phyloP scores from a whole-genome alignment of 2,797 vertebrate genomes.

The Mionectes olivaceus region DNA sequence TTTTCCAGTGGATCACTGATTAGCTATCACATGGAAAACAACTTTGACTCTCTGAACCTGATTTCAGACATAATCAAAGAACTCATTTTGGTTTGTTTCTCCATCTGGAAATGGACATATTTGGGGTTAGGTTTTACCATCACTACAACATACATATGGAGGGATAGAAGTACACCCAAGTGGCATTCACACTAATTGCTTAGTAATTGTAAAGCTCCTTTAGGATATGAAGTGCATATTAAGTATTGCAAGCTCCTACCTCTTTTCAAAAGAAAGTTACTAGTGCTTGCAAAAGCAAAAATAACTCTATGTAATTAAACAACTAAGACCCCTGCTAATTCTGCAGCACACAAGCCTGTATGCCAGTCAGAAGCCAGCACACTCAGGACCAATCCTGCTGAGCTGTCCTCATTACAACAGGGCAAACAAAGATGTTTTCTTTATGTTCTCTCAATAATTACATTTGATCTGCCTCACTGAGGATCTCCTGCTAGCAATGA shows the following conservation, averaged over 20 bases:
- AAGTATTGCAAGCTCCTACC: background rate
- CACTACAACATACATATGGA: background rate
- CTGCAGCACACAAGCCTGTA: background rate
- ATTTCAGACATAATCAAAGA: background rate
- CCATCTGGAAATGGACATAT: background rate
- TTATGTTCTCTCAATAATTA: conserved; percentile 17
- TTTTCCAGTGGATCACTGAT: background rate
- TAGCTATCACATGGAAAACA: background rate
- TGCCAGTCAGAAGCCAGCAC: conserved; percentile 2
- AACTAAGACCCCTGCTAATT: background rate
- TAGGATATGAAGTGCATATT: background rate
- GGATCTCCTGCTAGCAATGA: conserved; percentile 30
- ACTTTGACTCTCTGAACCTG: background rate
- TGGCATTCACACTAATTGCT: background rate
- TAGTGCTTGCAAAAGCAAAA: conserved; percentile 31
- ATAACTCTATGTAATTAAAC: conserved; percentile 7
- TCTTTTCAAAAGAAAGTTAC: background rate
- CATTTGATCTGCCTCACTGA: conserved; percentile 18
- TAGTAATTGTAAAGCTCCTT: background rate
- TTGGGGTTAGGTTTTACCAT: background rate
- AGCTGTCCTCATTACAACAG: conserved; percentile 45
- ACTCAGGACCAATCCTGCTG: conserved; percentile 27
- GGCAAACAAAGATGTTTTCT: conserved; percentile 33
- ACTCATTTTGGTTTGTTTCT: background rate
- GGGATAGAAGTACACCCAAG: background rate